These are phyloP conservation scores for Emesis russula DNA, from an alignment of 2,888 invertebrate species.

Conservation along the genomic window DNA sequence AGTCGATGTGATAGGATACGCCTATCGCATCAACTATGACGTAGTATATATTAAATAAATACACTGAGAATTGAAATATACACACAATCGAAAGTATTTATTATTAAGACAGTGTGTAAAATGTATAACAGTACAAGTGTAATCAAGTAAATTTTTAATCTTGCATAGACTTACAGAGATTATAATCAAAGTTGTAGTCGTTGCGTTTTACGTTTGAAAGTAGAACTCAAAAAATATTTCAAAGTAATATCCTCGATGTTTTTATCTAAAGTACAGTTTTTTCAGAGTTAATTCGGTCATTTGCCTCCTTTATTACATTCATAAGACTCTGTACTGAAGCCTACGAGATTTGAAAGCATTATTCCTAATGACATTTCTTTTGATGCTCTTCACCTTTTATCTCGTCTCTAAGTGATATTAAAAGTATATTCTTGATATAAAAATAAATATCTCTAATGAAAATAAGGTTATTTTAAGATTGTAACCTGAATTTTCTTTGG, in stretches of 20 bases:
- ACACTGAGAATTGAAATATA: no score
- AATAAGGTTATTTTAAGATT: neutral
- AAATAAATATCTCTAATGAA: neutral
- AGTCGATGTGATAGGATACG: no score
- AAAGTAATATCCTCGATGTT: constrained; percentile 7
- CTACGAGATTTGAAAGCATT: constrained; percentile 21
- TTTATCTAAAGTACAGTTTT: constrained; percentile 19
- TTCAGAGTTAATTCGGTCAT: constrained; percentile 21
- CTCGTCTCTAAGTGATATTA: neutral
- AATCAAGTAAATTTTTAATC: no score
- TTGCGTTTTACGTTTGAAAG: neutral
- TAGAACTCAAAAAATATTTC: neutral
- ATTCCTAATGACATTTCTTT: constrained; percentile 12
- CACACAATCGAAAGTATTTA: no score
- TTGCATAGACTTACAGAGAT: neutral
- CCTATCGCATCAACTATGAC: no score
- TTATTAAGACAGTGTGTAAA: no score
- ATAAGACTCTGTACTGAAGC: constrained; percentile 1
- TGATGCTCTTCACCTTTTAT: constrained; percentile 7
- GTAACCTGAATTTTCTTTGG: no score
- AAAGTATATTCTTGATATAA: neutral
- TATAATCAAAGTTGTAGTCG: neutral
- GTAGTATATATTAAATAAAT: no score
- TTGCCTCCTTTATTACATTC: constrained; percentile 16
- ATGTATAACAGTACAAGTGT: no score